Evolutionary conservation across 1,140 invertebrate species (phyloP).

Genomic region (Ceratitis capitata): DNA sequence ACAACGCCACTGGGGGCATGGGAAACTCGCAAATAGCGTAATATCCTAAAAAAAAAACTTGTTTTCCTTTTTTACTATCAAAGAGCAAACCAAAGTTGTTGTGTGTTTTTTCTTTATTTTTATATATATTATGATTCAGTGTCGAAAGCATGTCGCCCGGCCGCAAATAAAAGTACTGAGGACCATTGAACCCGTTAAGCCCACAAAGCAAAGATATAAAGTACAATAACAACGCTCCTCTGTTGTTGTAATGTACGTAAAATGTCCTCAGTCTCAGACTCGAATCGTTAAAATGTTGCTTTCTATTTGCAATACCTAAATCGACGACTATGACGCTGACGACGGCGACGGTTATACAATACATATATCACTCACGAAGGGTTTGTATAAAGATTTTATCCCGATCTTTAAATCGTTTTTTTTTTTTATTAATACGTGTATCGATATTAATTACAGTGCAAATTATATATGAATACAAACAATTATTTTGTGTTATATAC

Average conservation of each 20-base stretch:
- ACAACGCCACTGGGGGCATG: neutral
- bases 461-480: neutral
- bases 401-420: slow-evolving; percentile 31
- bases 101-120: slow-evolving; percentile 28
- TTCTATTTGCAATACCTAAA: slow-evolving; percentile 20
- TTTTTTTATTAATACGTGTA: slow-evolving; percentile 36
- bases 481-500: neutral
- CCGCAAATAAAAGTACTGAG: slow-evolving; percentile 1
- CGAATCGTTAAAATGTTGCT: slow-evolving; percentile 31
- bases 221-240: slow-evolving; percentile 1
- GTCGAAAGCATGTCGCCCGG: slow-evolving; percentile 6
- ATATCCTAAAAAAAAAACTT: slow-evolving; percentile 25
- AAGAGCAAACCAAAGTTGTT: slow-evolving; percentile 37
- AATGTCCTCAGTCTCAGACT: slow-evolving; percentile 3
- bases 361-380: neutral
- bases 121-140: slow-evolving; percentile 36
- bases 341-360: neutral
- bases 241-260: neutral
- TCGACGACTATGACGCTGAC: slow-evolving; percentile 14
- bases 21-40: slow-evolving; percentile 28
- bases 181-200: neutral
- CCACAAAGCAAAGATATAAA: neutral
- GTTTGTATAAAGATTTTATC: slow-evolving; percentile 37
- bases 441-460: neutral
- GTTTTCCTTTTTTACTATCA: slow-evolving; percentile 37